These are phyloP conservation scores for Pseudeuparius sepicola DNA, from an alignment of 2,888 invertebrate species.

Conservation along the genomic window DNA sequence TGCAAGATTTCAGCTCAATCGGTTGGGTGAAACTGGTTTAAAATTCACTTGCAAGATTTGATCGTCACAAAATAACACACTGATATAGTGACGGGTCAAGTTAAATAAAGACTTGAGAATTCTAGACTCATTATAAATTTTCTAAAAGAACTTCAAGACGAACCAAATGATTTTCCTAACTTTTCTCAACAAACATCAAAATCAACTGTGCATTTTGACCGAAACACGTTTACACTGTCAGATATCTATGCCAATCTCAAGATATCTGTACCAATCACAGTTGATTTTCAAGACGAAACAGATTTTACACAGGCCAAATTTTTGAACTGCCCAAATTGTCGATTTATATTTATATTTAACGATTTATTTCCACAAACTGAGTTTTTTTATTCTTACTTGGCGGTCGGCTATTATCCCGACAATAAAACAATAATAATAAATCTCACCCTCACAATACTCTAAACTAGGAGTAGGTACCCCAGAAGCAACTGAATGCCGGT, in stretches of 20 bases:
- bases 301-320: constrained; percentile 3
- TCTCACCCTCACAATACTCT: too few species aligned
- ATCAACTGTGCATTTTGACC: neutral
- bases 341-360: constrained; percentile 15
- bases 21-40: too few species aligned
- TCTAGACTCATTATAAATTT: too few species aligned
- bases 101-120: constrained; percentile 1
- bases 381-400: too few species aligned
- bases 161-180: too few species aligned
- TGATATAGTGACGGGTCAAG: neutral
- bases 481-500: too few species aligned
- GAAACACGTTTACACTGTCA: constrained; percentile 2
- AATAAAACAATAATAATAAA: too few species aligned
- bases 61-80: neutral
- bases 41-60: too few species aligned
- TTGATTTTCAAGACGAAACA: constrained; percentile 1
- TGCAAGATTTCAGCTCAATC: too few species aligned
- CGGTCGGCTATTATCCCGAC: too few species aligned
- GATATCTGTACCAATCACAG: constrained; percentile 2
- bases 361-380: constrained; percentile 10
- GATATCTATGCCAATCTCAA: constrained; percentile 3
- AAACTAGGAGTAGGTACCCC: too few species aligned
- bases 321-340: constrained; percentile 2
- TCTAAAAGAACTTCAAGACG: too few species aligned
- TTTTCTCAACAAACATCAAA: neutral